Evolutionary conservation across 2,888 invertebrate species (phyloP), one percentile per base, ranked within the genome.

Genomic region (Pecten maximus): DNA sequence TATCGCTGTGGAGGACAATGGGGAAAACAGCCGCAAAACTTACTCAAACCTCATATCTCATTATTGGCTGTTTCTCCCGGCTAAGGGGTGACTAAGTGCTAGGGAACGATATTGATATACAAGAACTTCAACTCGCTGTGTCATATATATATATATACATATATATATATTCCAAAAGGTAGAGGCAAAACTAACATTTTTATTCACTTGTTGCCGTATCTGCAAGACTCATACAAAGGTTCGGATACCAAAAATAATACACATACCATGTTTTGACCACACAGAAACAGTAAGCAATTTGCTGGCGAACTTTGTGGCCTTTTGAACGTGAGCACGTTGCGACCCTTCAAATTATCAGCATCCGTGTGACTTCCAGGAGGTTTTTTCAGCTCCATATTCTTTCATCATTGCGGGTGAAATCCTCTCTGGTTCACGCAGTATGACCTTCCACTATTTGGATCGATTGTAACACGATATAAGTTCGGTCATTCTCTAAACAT

Each of bases 241-340:
- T 74, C n/a, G 87, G 86, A 86, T 89, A 89, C 86, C 87, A n/a
- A 86, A 86, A 86, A 40, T 89, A 86, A 89, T 74, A 89, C 40
- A 86, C 39, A 89, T 74, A 35, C 40, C 54, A 35, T 40, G n/a
- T 87, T 50, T 40, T 87, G 91, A 88, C 91, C 91, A 91, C 91
- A 91, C 91, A 91, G 40, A 88, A 87, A 87, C 48, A 87, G 74
- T 6, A 40, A 44, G 40, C 86, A 89, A 89, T 86, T n/a, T 54
- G 74, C 40, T 40, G 28, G 40, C 87, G 89, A 89, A 89, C 89
- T 89, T 86, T 40, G 40, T 89, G 89, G 86, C 89, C 89, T 86
- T n/a, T 74, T 15, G 40, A 86, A 74, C 74, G 74, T 28, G 86
- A 40, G 54, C 40, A 86, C 50, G 40, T 44, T 35, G 40, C 48